Conservation (phyloP, 2,888 invertebrate genomes). For the Drosophila birchii region DNA sequence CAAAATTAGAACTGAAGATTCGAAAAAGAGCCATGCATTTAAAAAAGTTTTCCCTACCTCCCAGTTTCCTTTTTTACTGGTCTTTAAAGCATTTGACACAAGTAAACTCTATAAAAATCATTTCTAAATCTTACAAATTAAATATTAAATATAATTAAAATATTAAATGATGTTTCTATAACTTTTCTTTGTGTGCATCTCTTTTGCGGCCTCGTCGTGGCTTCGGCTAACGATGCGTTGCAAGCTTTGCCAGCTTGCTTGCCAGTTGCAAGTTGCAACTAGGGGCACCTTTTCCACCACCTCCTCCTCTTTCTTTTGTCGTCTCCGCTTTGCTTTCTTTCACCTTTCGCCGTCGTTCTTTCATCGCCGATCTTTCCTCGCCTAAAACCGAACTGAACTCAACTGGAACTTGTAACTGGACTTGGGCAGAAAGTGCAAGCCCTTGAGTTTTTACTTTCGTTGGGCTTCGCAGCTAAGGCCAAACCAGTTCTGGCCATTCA, state of each 20-base stretch:
- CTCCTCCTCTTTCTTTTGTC: slow-evolving; percentile 13
- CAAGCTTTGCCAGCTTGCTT: slow-evolving; percentile 36
- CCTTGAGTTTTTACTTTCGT: slow-evolving; percentile 85
- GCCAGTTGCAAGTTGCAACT: slow-evolving; percentile 53
- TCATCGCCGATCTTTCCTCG: slow-evolving; percentile 15
- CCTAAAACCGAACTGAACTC: slow-evolving; percentile 23
- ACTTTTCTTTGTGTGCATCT: slow-evolving; percentile 52
- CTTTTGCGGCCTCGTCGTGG: slow-evolving; percentile 21
- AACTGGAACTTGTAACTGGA: slow-evolving; percentile 27
- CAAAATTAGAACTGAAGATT: not conserved
- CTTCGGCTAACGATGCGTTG: slow-evolving; percentile 75
- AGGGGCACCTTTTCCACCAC: slow-evolving; percentile 17
- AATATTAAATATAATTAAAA: not conserved
- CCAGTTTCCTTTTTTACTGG: not conserved
- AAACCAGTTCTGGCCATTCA: slow-evolving; percentile 52
- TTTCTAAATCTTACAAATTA: not conserved
- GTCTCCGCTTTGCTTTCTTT: slow-evolving; percentile 43
- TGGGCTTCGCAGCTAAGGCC: slow-evolving; percentile 49
- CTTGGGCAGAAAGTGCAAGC: slow-evolving; percentile 84
- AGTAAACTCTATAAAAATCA: no score
- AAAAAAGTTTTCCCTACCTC: no score
- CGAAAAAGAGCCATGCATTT: not conserved
- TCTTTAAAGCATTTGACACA: no score
- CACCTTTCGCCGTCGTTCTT: slow-evolving; percentile 29
- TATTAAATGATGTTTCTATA: not conserved